A percentile compares a stretch with the other conserved stretches of the same genome.
These are phyloP conservation scores for Drosophila fulvimacula DNA, from an alignment of 2,888 invertebrate genomes.

Conservation along the genomic window DNA sequence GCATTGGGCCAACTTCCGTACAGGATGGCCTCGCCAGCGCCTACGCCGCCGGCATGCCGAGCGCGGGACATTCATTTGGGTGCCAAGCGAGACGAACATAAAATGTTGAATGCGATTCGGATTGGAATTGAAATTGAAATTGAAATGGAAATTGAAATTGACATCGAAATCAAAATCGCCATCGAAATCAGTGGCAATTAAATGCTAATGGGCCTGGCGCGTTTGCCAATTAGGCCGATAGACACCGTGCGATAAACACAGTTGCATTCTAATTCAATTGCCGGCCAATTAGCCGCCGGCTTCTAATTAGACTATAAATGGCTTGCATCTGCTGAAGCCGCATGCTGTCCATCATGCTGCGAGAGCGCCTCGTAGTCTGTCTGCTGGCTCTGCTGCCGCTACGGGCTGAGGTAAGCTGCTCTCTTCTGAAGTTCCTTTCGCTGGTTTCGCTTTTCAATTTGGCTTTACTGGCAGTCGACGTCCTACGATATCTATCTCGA, in stretches of 20 bases:
- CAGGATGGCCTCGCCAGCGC: constrained; percentile 43
- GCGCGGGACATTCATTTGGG: constrained; percentile 41
- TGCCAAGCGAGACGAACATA: constrained; percentile 25
- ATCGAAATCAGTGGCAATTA: constrained; percentile 24
- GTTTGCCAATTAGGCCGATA: constrained; percentile 42
- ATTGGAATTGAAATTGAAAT: background rate
- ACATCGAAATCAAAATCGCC: constrained; percentile 1
- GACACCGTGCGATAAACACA: constrained; percentile 21
- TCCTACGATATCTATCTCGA: constrained; percentile 42
- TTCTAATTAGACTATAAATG: constrained; percentile 21
- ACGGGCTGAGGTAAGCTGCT: constrained; percentile 13
- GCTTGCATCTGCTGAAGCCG: constrained; percentile 6
- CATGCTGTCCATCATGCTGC: constrained; percentile 23
- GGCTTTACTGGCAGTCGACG: constrained; percentile 8
- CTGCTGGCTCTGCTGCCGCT: constrained; percentile 18
- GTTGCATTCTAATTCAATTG: constrained; percentile 37
- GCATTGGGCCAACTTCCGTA: constrained; percentile 48
- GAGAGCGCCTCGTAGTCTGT: background rate
- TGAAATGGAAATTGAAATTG: background rate
- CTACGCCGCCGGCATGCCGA: constrained; percentile 50
- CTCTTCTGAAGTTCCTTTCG: background rate
- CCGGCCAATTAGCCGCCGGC: constrained; percentile 33
- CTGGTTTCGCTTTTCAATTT: background rate
- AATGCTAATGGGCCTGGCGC: constrained; percentile 14
- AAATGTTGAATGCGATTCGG: constrained; percentile 6